Evolutionary conservation across 2,888 invertebrate genomes (phyloP).

Genomic region (Cerastis leucographa): DNA sequence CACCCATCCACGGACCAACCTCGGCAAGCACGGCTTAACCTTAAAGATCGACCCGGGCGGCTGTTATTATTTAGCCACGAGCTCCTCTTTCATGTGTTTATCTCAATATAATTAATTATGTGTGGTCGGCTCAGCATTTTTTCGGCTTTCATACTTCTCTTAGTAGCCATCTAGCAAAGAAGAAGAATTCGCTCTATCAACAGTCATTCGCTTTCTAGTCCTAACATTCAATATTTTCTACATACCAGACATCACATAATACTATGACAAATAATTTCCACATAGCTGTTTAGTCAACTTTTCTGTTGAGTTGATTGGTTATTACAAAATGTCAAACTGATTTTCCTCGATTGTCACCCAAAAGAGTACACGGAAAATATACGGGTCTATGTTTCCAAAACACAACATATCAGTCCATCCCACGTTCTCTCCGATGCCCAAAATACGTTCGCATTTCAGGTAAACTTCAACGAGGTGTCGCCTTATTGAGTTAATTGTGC

Average conservation of each 20-base stretch:
- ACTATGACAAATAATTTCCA: neutral
- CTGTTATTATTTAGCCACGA: too few relatives aligned
- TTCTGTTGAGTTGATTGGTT: too few relatives aligned
- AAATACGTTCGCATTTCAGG: slow-evolving; percentile 56
- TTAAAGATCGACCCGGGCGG: too few relatives aligned
- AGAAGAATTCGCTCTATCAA: neutral
- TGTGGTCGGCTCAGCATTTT: neutral
- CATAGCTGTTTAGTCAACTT: neutral
- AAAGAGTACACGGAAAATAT: neutral
- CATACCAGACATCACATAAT: neutral
- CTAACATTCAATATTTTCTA: neutral
- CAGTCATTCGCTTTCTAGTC: neutral
- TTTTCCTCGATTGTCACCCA: neutral
- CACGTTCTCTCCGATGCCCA: slow-evolving; percentile 26
- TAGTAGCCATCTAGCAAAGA: neutral
- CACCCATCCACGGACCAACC: too few relatives aligned
- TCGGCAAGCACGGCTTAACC: too few relatives aligned
- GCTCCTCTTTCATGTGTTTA: too few relatives aligned
- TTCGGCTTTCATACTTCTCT: neutral
- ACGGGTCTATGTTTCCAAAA: neutral
- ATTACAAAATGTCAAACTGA: neutral
- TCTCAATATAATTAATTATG: neutral
- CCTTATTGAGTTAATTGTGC: slow-evolving; percentile 71
- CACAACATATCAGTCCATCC: slow-evolving; percentile 1
- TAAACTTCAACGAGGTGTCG: slow-evolving; percentile 63